Conservation (phyloP, 2,113 vertebrate species). For the Peucedramus taeniatus region DNA sequence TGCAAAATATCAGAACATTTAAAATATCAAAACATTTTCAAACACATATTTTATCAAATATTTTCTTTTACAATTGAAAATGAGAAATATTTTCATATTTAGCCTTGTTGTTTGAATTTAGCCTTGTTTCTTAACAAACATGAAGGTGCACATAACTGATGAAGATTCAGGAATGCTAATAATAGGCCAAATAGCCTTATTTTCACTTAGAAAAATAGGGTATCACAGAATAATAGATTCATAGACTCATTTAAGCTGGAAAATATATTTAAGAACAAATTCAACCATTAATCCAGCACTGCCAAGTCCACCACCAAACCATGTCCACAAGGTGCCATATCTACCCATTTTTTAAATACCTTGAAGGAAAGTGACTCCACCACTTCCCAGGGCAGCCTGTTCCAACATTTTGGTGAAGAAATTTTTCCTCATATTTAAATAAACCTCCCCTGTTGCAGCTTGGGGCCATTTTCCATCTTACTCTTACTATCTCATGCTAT, state of each 20-base stretch:
- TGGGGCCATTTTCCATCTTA: not conserved
- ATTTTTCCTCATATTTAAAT: not conserved
- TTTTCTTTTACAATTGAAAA: not conserved
- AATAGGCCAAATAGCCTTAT: not conserved
- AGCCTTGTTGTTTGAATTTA: not conserved
- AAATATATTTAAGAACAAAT: not conserved
- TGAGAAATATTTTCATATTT: not conserved
- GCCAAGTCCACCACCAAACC: not conserved
- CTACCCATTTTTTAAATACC: not conserved
- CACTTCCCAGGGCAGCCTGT: not conserved
- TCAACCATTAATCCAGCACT: not conserved
- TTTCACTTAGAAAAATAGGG: not conserved
- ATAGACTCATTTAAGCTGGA: not conserved
- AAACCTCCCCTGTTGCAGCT: not conserved
- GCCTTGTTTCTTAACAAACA: not conserved
- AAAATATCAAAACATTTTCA: too few species aligned
- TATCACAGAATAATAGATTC: not conserved
- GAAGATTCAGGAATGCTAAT: not conserved
- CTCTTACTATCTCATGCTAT: fast-evolving
- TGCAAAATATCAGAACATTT: not conserved
- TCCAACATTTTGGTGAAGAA: not conserved
- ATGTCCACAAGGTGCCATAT: not conserved
- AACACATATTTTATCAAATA: not conserved
- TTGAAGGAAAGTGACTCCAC: fast-evolving
- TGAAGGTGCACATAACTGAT: not conserved